Evolutionary conservation across 2,888 invertebrate genomes (phyloP).

Genomic region (Dynastes hyllus): DNA sequence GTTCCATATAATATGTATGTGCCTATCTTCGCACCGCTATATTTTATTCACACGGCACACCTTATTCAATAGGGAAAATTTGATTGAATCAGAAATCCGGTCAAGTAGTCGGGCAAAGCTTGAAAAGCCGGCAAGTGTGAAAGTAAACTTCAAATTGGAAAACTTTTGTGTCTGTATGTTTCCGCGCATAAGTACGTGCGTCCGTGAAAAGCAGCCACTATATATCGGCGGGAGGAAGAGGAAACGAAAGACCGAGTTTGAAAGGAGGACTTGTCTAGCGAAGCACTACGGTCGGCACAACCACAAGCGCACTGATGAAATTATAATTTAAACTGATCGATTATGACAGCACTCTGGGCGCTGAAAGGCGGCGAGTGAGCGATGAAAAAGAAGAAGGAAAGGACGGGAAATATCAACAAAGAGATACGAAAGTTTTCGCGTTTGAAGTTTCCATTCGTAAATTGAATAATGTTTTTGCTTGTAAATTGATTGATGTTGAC

Average conservation of each 20-base stretch:
- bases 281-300: neutral
- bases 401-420: constrained; percentile 15
- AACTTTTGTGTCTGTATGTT: constrained; percentile 25
- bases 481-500: constrained; percentile 23
- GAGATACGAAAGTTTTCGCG: constrained; percentile 16
- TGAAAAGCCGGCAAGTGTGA: constrained; percentile 27
- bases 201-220: constrained; percentile 8
- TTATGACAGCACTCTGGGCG: constrained; percentile 21
- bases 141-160: constrained; percentile 29
- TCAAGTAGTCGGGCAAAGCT: constrained; percentile 29
- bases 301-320: constrained; percentile 20
- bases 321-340: constrained; percentile 49
- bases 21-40: neutral
- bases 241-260: neutral
- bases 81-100: constrained; percentile 40
- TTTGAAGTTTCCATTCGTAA: constrained; percentile 27
- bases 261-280: neutral
- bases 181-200: constrained; percentile 12
- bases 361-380: constrained; percentile 1
- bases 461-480: constrained; percentile 22
- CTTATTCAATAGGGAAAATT: constrained; percentile 1
- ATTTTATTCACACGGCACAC: neutral
- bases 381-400: constrained; percentile 1
- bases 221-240: neutral
- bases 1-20: neutral